These are phyloP conservation scores for Palythoa grandis DNA, from an alignment of 92 coral and sea anemone genomes.

Conservation along the genomic window DNA sequence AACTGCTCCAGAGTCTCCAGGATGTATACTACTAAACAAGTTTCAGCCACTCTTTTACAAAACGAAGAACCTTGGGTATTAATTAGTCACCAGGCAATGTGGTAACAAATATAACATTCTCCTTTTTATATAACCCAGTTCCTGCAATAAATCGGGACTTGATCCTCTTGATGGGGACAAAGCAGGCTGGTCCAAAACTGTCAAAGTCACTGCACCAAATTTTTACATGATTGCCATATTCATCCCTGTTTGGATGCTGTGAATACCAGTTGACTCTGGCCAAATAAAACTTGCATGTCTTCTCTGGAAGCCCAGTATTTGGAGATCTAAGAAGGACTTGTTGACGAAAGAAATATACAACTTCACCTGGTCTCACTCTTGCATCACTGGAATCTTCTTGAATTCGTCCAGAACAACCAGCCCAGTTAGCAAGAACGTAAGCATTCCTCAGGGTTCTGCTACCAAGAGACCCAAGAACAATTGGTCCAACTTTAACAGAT, in stretches of 20 bases:
- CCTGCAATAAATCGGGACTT: conserved; percentile 44
- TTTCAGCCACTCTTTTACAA: background rate
- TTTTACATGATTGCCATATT: conserved; percentile 30
- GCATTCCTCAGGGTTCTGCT: conserved; percentile 62
- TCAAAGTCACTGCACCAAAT: conserved; percentile 48
- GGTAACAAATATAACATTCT: conserved; percentile 47
- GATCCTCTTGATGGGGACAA: conserved; percentile 50
- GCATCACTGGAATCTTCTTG: background rate
- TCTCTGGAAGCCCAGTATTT: background rate
- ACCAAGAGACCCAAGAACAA: conserved; percentile 48
- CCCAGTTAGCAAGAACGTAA: conserved; percentile 64
- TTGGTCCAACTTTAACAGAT: conserved; percentile 30
- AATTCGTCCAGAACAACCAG: conserved; percentile 44
- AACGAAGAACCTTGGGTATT: background rate
- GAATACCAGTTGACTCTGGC: conserved; percentile 56
- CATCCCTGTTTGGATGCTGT: conserved; percentile 32
- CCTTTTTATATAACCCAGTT: conserved; percentile 15
- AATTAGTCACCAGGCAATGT: conserved; percentile 46
- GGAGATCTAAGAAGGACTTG: conserved; percentile 6
- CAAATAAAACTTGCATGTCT: conserved; percentile 47
- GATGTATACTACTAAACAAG: background rate
- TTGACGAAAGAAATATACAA: conserved; percentile 27
- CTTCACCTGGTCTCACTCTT: conserved; percentile 47
- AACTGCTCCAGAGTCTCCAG: background rate
- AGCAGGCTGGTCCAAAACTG: conserved; percentile 54